Base-by-base conservation (phyloP, 2,113 vertebrate genomes). In the Istiophorus platypterus region DNA sequence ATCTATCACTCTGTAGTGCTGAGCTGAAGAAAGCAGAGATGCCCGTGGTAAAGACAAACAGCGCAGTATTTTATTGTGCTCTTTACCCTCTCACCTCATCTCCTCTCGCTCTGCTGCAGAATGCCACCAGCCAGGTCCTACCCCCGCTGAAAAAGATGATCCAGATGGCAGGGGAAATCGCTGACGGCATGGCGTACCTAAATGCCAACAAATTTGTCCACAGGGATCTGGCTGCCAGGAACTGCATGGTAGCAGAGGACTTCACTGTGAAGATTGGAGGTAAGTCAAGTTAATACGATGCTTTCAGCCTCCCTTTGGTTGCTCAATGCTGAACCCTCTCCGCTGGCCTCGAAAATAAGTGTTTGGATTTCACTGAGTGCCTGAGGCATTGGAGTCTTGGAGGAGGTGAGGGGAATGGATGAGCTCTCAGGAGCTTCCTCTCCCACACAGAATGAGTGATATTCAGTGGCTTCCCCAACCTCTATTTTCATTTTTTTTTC, bases 181-280 rank as follows among this genome's bases (percentile, higher is more conserved):
- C 98, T 0, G 98, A 99, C 0, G 98, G 98, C 89, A 99, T 99
- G 98, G 96, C 98, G 0, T 99, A 99, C 91, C 97, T 99, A 89
- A 99, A 99, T 0, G 97, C 98, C 95, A 99, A 99, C 94, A 99
- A 99, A 94, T 99, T 99, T 29, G 98, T 99, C 78, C 98, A 99
- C 92, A 94, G 98, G 89, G 98, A 99, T 85, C 95, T 99, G 6
- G 98, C 98, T 4, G 98, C 98, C 12, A 96, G 98, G 59, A 99
- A 99, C 93, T 99, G 98, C 94, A 99, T 99, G 98, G 98, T 99
- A 76, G 95, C 98, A 0, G 98, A 99, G 88, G 98, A 99, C 88
- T 99, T 97, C 94, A 99, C 98, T 0, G 98, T 99, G 86, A 99
- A 99, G 93, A 99, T 99, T 0, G 98, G 98, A 97, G 98, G 98